These are phyloP conservation scores for Drosophila aff. DNA, from an alignment of 1,140 invertebrate species.

Conservation along the genomic window DNA sequence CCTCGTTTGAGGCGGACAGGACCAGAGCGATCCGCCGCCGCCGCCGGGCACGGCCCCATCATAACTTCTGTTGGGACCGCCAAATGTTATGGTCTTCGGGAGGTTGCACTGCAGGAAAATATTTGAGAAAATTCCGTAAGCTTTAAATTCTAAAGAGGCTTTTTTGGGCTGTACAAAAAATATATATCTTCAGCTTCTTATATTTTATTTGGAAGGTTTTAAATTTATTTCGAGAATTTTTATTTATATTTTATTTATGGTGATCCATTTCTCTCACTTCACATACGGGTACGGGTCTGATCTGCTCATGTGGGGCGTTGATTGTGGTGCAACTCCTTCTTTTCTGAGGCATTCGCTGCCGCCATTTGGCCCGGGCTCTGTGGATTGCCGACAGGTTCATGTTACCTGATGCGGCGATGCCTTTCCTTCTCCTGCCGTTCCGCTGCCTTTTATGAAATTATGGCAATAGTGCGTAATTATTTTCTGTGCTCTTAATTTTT, in stretches of 20 bases:
- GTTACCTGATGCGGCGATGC: constrained; percentile 59
- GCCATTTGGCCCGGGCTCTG: constrained; percentile 37
- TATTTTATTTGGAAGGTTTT: neutral
- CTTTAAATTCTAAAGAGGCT: neutral
- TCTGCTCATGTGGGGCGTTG: constrained; percentile 71
- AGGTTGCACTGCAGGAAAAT: constrained; percentile 14
- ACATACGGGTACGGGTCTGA: constrained; percentile 30
- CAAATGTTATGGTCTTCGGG: constrained; percentile 24
- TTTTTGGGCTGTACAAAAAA: neutral
- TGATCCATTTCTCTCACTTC: constrained; percentile 6
- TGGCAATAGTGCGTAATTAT: constrained; percentile 85
- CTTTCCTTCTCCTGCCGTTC: constrained; percentile 29
- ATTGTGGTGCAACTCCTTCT: constrained; percentile 80
- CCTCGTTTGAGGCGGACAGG: constrained; percentile 30
- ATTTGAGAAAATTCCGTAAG: neutral
- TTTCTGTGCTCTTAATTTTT: constrained; percentile 83
- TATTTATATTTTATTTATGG: no score
- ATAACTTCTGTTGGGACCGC: constrained; percentile 80
- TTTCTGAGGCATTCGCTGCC: constrained; percentile 45
- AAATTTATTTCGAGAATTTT: no score
- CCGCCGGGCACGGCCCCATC: constrained; percentile 56
- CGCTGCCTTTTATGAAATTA: constrained; percentile 74
- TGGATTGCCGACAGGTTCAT: constrained; percentile 78
- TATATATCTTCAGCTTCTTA: no score
- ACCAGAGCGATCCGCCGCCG: constrained; percentile 30